These are phyloP conservation scores for Oceanites oceanicus DNA, from an alignment of 2,113 vertebrate species.

Conservation along the genomic window DNA sequence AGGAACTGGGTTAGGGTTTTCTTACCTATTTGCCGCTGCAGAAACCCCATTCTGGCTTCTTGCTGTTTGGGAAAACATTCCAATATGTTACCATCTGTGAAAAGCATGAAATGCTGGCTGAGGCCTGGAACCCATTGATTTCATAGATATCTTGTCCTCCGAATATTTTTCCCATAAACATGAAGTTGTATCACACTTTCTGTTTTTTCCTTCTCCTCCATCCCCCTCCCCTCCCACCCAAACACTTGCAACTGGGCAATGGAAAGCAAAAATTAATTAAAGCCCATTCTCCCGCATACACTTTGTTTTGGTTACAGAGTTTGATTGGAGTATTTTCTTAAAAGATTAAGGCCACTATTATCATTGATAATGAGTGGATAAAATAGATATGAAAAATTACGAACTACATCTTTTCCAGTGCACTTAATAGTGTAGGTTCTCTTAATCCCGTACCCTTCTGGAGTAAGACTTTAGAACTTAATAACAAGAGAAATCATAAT, in stretches of 20 bases:
- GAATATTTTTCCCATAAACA: constrained; percentile 52
- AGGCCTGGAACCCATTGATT: constrained; percentile 62
- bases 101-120: constrained; percentile 66
- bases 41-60: constrained; percentile 65
- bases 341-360: constrained; percentile 1
- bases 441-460: constrained; percentile 33
- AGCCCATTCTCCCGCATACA: neutral
- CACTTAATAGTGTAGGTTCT: constrained; percentile 34
- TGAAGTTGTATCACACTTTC: constrained; percentile 25
- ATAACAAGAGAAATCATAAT: constrained; percentile 65
- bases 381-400: constrained; percentile 22
- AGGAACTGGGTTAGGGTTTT: neutral
- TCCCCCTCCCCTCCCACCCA: neutral
- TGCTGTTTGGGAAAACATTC: constrained; percentile 71
- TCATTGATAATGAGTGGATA: neutral
- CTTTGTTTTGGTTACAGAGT: neutral
- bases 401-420: constrained; percentile 20
- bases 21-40: constrained; percentile 49
- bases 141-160: constrained; percentile 53
- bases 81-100: constrained; percentile 71
- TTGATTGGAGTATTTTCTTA: neutral
- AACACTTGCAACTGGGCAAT: neutral
- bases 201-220: neutral
- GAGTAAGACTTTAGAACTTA: constrained; percentile 50
- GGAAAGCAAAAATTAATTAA: constrained; percentile 17